Conservation (phyloP, 2,113 vertebrate genomes). For the Pan paniscus region DNA sequence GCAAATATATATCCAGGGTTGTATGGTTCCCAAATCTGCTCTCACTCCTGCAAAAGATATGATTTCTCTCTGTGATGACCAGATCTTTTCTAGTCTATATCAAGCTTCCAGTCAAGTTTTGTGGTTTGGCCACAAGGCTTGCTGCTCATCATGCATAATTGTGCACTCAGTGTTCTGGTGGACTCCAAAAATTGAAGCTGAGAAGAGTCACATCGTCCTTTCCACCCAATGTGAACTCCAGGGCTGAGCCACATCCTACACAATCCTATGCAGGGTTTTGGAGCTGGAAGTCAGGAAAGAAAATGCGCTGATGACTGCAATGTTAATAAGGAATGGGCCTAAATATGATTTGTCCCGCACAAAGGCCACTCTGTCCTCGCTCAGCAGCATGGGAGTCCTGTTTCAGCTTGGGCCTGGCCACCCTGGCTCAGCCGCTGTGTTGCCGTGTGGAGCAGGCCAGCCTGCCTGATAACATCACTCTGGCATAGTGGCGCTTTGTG, state of each 20-base stretch:
- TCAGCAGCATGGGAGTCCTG: conserved; percentile 67
- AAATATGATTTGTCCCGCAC: conserved; percentile 67
- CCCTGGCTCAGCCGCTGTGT: conserved; percentile 82
- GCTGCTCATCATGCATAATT: accelerated
- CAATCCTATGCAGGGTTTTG: not conserved
- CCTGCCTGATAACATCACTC: conserved; percentile 78
- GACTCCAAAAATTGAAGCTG: not conserved
- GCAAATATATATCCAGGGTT: not conserved
- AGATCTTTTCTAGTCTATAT: not conserved
- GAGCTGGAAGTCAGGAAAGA: not conserved
- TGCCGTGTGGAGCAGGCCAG: conserved; percentile 60
- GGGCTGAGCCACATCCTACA: not conserved
- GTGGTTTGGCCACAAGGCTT: accelerated
- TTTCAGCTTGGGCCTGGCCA: conserved; percentile 82
- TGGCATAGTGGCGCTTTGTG: conserved; percentile 85
- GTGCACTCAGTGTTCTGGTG: not conserved
- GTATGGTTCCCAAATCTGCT: not conserved
- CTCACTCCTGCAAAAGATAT: not conserved
- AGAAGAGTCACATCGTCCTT: accelerated
- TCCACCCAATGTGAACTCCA: not conserved
- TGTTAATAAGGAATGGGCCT: conserved; percentile 51
- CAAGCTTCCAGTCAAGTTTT: not conserved
- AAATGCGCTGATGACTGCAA: conserved; percentile 32
- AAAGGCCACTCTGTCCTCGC: conserved; percentile 69
- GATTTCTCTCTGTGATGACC: not conserved